A percentile compares a stretch with the other conserved stretches of the same genome.
Conservation (phyloP, 2,888 invertebrate species). For the Camponotus fellah region DNA sequence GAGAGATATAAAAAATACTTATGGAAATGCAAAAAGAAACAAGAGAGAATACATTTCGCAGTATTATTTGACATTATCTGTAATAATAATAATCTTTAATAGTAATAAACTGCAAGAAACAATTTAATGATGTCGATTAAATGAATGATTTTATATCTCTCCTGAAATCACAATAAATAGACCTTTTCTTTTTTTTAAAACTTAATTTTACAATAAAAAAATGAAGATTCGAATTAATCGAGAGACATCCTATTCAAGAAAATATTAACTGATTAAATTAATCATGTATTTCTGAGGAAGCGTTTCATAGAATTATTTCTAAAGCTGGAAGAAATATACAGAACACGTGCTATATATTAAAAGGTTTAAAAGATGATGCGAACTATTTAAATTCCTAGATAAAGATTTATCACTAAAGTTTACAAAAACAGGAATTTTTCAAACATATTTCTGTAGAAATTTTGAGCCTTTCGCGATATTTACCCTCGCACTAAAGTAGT, state of each 20-base stretch:
- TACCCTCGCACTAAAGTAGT: slow-evolving; percentile 83
- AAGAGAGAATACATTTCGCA: neutral
- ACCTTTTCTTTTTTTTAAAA: neutral
- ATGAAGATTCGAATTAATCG: neutral
- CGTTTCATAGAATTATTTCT: neutral
- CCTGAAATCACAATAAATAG: neutral
- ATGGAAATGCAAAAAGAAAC: neutral
- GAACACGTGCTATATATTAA: neutral
- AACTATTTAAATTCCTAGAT: neutral
- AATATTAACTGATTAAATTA: neutral
- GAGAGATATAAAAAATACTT: slow-evolving; percentile 42
- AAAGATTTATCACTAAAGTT: neutral
- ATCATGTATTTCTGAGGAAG: neutral
- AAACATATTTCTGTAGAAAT: neutral
- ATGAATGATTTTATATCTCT: neutral
- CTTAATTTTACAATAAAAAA: neutral
- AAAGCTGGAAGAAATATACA: neutral
- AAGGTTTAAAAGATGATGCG: neutral
- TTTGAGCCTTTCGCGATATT: slow-evolving; percentile 62
- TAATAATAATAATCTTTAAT: no score
- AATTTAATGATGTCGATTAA: neutral
- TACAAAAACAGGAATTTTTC: neutral
- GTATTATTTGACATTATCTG: neutral
- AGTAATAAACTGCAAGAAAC: neutral
- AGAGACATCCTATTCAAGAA: neutral